Base-by-base conservation (phyloP, 1,140 invertebrate genomes). In the Drosophila burlai region DNA sequence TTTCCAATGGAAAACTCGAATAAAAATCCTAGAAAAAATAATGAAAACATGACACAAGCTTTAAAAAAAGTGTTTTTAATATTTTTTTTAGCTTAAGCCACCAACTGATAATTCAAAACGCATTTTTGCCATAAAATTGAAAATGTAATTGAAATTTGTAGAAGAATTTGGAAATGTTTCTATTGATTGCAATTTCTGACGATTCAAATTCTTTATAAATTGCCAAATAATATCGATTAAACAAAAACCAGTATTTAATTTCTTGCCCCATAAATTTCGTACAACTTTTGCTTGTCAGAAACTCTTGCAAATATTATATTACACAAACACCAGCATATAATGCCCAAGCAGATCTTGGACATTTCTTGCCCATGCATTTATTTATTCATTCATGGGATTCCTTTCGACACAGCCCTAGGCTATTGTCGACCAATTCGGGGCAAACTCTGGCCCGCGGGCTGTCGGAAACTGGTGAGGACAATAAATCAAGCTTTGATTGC, bases 401-500 rank as follows among this genome's bases (percentile, higher is more conserved):
- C 47, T 11, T 36, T 42, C 18, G 11, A 42, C 21, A 52, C 59
- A 47, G 21, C 42, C 38, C 43, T 47, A 6, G 15, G 26, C 15
- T 15, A 36, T 21, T 73, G 58, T 36, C 52, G 45, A 65, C 52
- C 63, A 76, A 76, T 74, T 76, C 38, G 47, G 36, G 42, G 6
- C 21, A 24, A 45, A 52, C 31, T 57, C 43, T 40, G 24, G 15
- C 42, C 58, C 31, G 73, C 36, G 73, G 46, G 40, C 72, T 52
- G 66, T 43, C 45, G 18, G 36, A 46, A 68, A 36, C 63, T 55
- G 46, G 21, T 54, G 47, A 29, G 75, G 46, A 77, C 76, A 77
- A 79, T 77, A 79, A 79, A 79, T 79, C 76, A 79, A 58, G 58
- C 54, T 58, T 77, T 79, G 76, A 78, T 79, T 79, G 74, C 76